Evolutionary conservation across 2,797 vertebrate genomes (phyloP).

Genomic region (Micrastur ruficollis): DNA sequence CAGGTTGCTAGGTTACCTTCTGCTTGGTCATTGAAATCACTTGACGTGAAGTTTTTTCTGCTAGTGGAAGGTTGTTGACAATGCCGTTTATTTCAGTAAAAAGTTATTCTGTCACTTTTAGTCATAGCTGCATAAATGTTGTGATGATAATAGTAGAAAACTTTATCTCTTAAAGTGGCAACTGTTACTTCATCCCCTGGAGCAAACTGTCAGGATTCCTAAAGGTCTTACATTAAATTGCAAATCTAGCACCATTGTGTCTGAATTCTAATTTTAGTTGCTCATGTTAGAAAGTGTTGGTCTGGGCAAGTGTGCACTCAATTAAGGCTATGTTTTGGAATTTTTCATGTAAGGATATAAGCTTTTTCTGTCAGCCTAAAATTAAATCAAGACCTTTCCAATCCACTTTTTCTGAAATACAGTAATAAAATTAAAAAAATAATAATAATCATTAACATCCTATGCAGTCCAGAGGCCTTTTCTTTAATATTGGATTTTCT

Average conservation of each 20-base stretch:
- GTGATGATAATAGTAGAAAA: neutral
- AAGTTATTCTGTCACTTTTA: neutral
- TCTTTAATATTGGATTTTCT: neutral
- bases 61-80: neutral
- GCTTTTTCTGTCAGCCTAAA: neutral
- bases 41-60: conserved; percentile 5
- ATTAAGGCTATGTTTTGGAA: neutral
- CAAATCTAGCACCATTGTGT: neutral
- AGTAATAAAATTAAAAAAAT: neutral
- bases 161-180: conserved; percentile 1
- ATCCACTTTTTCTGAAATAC: neutral
- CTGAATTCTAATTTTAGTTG: conserved; percentile 12
- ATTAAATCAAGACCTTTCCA: neutral
- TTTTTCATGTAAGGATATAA: neutral
- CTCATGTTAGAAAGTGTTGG: neutral
- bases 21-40: neutral
- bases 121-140: neutral
- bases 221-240: conserved; percentile 25
- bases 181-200: conserved; percentile 2
- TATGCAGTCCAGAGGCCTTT: neutral
- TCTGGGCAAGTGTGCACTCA: neutral
- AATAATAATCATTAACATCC: neutral
- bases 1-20: neutral
- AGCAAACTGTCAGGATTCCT: conserved; percentile 30
- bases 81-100: neutral